Evolutionary conservation across 2,888 invertebrate species (phyloP), one percentile per base, ranked within the genome.

Genomic region (Drosophila greeni): DNA sequence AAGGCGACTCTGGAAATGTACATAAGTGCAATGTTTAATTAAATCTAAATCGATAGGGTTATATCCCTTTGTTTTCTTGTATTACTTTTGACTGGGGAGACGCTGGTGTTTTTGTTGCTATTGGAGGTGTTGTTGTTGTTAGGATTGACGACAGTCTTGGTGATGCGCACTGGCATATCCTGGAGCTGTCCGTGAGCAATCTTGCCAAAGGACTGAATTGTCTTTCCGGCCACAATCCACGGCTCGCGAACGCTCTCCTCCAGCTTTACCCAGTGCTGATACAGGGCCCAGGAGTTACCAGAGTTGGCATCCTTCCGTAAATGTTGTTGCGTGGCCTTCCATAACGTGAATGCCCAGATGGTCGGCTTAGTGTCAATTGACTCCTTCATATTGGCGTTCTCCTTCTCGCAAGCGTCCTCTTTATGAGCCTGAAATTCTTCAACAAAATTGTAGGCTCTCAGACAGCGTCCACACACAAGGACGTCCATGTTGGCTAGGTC

Each of bases 211-310:
- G 92, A 91, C 86, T 94, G 94, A 75, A 95, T 93, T 73, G 93
- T 93, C 76, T 92, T 91, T 1, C 95, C 95, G 2, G 95, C 95
- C 0, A 93, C 91, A 61, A 95, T 92, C 95, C 95, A 95, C 0
- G 94, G 92, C 47, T 93, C 93, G 56, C 94, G 91, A 54, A 94
- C 91, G 16, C 91, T 91, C 62, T 93, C 92, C 0, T 94, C 92
- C 91, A 95, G 92, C 82, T 94, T 93, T 72, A 94, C 94, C 95
- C 95, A 95, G 75, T 93, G 92, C 86, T 95, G 95, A 87, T 95
- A 95, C 11, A 95, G 89, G 70, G 93, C 92, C 95, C 95, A 95
- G 7, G 95, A 93, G 79, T 92, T 91, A 24, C 91, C 88, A 1
- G 89, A 88, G 88, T 90, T 75, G 2, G 60, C 18, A 70, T 88